A percentile compares a stretch with the other conserved stretches of the same genome.
Conservation (phyloP, 1,140 invertebrate species). For the Cheumatopsyche charites region DNA sequence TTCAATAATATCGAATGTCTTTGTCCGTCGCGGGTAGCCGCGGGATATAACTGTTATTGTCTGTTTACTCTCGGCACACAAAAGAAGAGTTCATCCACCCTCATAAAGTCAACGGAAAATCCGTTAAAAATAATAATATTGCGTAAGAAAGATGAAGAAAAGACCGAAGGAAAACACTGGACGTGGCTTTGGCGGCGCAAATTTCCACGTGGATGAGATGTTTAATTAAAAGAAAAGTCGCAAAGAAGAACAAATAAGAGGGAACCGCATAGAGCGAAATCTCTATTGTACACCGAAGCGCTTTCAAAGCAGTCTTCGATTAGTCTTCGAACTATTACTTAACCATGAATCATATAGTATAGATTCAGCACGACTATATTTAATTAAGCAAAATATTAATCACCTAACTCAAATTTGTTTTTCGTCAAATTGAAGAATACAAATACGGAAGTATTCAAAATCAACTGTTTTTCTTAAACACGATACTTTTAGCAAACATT, state of each 20-base stretch:
- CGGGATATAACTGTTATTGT: constrained; percentile 39
- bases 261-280: background rate
- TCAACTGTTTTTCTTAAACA: no score
- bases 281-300: no score
- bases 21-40: constrained; percentile 28
- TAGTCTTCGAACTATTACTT: no score
- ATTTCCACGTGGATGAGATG: constrained; percentile 26
- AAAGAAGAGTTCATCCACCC: constrained; percentile 3
- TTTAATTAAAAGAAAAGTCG: constrained; percentile 24
- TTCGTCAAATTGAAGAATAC: no score
- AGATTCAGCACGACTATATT: no score
- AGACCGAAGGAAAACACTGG: background rate
- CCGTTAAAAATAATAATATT: constrained; percentile 36
- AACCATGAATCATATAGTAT: no score
- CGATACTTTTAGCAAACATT: no score
- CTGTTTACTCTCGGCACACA: constrained; percentile 29
- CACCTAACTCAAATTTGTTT: no score
- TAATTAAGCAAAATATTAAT: no score
- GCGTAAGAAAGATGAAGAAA: constrained; percentile 19
- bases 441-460: no score
- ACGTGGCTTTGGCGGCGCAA: background rate
- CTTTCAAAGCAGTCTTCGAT: no score
- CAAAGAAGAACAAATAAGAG: constrained; percentile 8
- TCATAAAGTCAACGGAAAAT: constrained; percentile 23
- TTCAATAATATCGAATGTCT: constrained; percentile 37